phyloP scores from a whole-genome alignment of 2,888 invertebrate species.

The Cyclophora punctaria region DNA sequence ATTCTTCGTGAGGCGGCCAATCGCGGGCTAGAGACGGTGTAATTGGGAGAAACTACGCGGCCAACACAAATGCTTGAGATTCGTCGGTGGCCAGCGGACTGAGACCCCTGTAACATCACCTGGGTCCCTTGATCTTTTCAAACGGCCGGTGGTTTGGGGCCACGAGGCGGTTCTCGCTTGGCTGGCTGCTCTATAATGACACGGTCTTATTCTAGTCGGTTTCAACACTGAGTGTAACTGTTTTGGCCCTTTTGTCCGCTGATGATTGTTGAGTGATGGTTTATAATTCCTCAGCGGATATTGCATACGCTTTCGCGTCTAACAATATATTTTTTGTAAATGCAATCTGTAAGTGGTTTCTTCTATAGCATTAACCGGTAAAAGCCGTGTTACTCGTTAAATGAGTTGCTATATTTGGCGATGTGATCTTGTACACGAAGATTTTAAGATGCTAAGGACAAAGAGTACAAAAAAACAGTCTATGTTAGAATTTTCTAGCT shows the following conservation, averaged over 20 bases:
- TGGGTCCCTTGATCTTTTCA: slow-evolving; percentile 19
- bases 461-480: too few species aligned
- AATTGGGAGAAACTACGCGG: slow-evolving; percentile 71
- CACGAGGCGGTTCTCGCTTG: slow-evolving; percentile 36
- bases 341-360: too few species aligned
- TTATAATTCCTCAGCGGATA: slow-evolving; percentile 41
- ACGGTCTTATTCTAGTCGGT: slow-evolving; percentile 44
- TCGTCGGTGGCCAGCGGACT: slow-evolving; percentile 41
- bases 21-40: slow-evolving; percentile 66
- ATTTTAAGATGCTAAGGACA: too few species aligned
- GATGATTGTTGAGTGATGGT: slow-evolving; percentile 55
- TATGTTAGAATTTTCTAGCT: too few species aligned
- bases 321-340: too few species aligned
- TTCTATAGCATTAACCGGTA: too few species aligned
- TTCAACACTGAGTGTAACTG: slow-evolving; percentile 51
- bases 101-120: slow-evolving; percentile 43
- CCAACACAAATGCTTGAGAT: slow-evolving; percentile 67
- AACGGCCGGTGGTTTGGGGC: slow-evolving; percentile 21
- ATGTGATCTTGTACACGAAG: too few species aligned
- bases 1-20: slow-evolving; percentile 65
- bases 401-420: too few species aligned
- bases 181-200: slow-evolving; percentile 54
- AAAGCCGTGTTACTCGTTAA: too few species aligned
- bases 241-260: slow-evolving; percentile 62
- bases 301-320: slow-evolving; percentile 19